These are phyloP conservation scores for Heliconius aoede DNA, from an alignment of 2,888 invertebrate genomes.

Conservation along the genomic window DNA sequence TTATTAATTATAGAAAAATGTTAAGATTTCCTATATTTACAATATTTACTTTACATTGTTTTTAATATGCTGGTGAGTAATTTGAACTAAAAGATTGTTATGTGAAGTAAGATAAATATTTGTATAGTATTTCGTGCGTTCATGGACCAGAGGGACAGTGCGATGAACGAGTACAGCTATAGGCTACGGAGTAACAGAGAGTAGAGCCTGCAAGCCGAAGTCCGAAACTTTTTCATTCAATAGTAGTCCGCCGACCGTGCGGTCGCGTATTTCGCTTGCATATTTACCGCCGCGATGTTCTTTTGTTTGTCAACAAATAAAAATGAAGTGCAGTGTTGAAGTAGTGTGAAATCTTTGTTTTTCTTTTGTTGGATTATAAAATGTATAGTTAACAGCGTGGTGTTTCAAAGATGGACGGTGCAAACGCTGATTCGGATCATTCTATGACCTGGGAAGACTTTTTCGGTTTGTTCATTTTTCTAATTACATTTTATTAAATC, in stretches of 20 bases:
- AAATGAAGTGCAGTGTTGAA: constrained; percentile 47
- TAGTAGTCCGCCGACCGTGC: constrained; percentile 56
- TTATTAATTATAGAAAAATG: not conserved
- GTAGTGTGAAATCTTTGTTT: constrained; percentile 46
- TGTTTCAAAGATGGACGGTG: constrained; percentile 78
- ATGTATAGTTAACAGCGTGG: constrained; percentile 62
- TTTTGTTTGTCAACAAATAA: constrained; percentile 76
- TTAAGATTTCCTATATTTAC: not conserved
- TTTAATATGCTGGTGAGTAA: not conserved
- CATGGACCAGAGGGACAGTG: constrained; percentile 24
- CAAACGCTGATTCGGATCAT: constrained; percentile 86
- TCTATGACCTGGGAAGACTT: constrained; percentile 89
- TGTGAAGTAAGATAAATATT: constrained; percentile 17
- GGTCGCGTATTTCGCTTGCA: constrained; percentile 56
- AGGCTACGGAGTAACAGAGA: constrained; percentile 26
- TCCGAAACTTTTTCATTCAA: constrained; percentile 65
- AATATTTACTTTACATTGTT: not conserved
- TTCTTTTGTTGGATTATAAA: constrained; percentile 44
- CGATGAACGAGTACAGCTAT: constrained; percentile 26
- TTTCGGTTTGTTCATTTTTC: constrained; percentile 83
- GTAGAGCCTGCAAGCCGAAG: not conserved
- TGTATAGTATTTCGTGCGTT: constrained; percentile 17
- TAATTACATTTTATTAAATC: constrained; percentile 31
- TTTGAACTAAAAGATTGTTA: constrained; percentile 5
- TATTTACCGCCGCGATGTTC: constrained; percentile 62